These are phyloP conservation scores for Diplodus puntazzo DNA, from an alignment of 2,797 vertebrate species.

Conservation along the genomic window DNA sequence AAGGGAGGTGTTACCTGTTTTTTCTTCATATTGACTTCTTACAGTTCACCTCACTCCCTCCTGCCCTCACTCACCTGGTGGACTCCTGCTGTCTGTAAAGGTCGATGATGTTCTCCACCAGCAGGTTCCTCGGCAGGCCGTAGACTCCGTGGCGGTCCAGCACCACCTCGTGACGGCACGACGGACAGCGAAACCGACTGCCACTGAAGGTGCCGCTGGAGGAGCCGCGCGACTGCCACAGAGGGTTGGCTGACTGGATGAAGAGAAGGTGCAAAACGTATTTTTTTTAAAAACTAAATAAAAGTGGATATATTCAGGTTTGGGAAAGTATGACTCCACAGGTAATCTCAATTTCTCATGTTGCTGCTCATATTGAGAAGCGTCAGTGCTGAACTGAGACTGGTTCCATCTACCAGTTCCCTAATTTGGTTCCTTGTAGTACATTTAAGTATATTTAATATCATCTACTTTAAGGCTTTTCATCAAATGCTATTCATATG, in stretches of 20 bases:
- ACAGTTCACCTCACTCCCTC: neutral
- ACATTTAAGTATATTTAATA: too few relatives aligned
- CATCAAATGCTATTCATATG: too few relatives aligned
- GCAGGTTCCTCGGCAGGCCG: conserved; percentile 92
- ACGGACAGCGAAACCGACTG: conserved; percentile 92
- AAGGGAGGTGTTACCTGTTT: neutral
- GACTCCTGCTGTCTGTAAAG: conserved; percentile 93
- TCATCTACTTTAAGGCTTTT: too few relatives aligned
- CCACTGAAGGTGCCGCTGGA: conserved; percentile 78
- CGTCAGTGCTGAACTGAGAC: too few relatives aligned
- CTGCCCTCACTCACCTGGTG: conserved; percentile 78
- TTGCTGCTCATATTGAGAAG: too few relatives aligned
- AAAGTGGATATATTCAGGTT: too few relatives aligned
- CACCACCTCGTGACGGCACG: conserved; percentile 92
- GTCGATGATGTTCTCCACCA: conserved; percentile 95
- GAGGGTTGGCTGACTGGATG: conserved; percentile 88
- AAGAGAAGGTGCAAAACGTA: neutral
- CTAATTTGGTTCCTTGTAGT: too few relatives aligned
- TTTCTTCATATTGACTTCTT: neutral
- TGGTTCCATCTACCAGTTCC: too few relatives aligned
- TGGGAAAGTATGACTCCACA: too few relatives aligned
- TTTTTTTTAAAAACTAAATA: too few relatives aligned
- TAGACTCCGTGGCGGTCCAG: conserved; percentile 93
- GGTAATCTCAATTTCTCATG: too few relatives aligned
- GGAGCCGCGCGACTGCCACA: conserved; percentile 89